A percentile compares a stretch with the other conserved stretches of the same genome.
Evolutionary conservation across 2,797 vertebrate genomes (phyloP).

Genomic region (Malurus splendens): DNA sequence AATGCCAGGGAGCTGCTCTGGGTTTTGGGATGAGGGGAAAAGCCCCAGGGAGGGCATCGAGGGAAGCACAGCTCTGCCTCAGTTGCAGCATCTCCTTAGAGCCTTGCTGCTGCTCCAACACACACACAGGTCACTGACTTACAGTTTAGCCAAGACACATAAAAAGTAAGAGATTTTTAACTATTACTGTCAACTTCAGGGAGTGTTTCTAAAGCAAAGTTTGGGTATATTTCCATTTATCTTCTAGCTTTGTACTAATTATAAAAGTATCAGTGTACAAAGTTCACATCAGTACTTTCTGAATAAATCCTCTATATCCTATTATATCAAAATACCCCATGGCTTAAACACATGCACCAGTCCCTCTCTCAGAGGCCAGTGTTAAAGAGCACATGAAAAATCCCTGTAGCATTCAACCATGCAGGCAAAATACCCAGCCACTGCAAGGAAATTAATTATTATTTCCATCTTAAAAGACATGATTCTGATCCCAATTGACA

Average conservation of each 20-base stretch:
- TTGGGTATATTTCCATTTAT: neutral
- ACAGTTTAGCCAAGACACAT: neutral
- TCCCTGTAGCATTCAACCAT: fast-evolving
- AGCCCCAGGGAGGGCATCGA: neutral
- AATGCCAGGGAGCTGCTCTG: neutral
- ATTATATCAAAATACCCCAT: neutral
- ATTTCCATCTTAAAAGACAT: neutral
- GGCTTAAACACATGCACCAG: neutral
- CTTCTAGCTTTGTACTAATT: neutral
- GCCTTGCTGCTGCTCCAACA: neutral
- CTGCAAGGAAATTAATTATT: neutral
- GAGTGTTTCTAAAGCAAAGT: neutral
- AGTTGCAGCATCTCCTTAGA: neutral
- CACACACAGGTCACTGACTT: neutral
- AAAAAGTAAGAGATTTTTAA: neutral
- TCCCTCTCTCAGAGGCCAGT: neutral
- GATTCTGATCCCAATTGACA: neutral
- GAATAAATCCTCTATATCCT: neutral
- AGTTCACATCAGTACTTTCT: neutral
- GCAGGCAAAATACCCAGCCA: neutral
- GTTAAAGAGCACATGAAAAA: neutral
- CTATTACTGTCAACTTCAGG: neutral
- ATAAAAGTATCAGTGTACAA: neutral
- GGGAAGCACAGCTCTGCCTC: neutral
- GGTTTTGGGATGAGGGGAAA: neutral